Percentiles rank a stretch among this genome's conserved stretches.
These are phyloP conservation scores for Squalus acanthias DNA, from an alignment of 2,797 vertebrate genomes.

Conservation along the genomic window DNA sequence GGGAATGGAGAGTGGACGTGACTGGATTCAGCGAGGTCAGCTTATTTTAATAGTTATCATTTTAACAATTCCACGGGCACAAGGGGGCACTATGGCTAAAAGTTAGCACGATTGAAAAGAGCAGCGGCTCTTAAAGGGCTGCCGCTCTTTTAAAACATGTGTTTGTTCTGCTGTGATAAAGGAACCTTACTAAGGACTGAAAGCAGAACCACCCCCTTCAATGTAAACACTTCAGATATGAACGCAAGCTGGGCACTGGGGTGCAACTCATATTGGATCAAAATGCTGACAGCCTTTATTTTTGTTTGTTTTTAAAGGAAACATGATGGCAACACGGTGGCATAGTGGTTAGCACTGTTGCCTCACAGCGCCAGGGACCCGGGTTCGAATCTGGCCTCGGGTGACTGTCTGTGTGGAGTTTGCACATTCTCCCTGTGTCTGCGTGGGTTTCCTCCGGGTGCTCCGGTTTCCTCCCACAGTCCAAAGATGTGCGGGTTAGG, in stretches of 20 bases:
- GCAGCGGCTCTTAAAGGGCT: background rate
- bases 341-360: no score
- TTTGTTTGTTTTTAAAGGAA: background rate
- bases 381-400: no score
- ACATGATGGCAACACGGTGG: no score
- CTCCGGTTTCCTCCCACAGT: no score
- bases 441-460: no score
- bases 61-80: background rate
- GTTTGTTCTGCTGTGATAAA: background rate
- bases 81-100: background rate
- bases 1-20: background rate
- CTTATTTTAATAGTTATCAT: background rate
- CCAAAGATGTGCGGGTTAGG: no score
- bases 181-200: background rate
- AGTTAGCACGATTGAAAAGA: background rate
- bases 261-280: background rate
- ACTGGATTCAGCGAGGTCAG: background rate
- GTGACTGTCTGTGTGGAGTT: no score
- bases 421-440: no score
- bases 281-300: background rate
- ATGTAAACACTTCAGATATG: background rate
- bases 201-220: background rate
- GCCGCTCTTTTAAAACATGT: background rate
- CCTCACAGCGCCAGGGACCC: no score
- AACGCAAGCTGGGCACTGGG: background rate